These are phyloP conservation scores for Ptilodon capucinus DNA, from an alignment of 2,888 invertebrate species.

Conservation along the genomic window DNA sequence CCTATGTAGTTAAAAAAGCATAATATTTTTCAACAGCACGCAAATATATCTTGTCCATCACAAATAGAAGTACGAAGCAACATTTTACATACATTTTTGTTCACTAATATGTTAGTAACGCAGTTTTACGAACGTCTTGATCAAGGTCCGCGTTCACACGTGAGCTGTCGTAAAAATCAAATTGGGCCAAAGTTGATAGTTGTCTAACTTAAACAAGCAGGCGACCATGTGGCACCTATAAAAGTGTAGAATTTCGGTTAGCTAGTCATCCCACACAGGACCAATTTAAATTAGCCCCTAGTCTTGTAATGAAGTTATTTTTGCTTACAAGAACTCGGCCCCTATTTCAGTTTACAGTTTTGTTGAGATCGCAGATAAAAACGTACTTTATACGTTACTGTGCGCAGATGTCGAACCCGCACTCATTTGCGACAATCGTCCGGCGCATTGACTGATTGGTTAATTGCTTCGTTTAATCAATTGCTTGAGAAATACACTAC, in stretches of 20 bases:
- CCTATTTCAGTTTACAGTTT: neutral
- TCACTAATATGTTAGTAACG: neutral
- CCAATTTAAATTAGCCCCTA: no score
- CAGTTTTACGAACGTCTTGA: neutral
- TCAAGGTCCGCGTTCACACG: no score
- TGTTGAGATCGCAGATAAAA: neutral
- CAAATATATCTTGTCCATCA: neutral
- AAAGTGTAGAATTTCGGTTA: no score
- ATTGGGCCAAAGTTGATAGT: no score
- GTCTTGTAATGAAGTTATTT: no score
- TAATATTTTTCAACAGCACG: neutral
- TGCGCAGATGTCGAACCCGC: constrained; percentile 65
- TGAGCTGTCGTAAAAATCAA: no score
- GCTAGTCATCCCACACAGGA: no score
- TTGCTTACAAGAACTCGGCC: neutral
- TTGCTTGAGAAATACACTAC: constrained; percentile 72
- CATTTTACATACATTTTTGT: neutral
- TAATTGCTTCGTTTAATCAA: constrained; percentile 83
- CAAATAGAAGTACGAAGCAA: neutral
- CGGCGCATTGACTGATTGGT: constrained; percentile 75
- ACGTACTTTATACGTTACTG: neutral
- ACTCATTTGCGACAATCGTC: constrained; percentile 77
- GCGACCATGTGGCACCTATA: no score
- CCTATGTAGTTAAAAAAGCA: neutral
- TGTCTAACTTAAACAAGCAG: no score